phyloP scores from a whole-genome alignment of 2,113 vertebrate species.

The Clarias batrachus region DNA sequence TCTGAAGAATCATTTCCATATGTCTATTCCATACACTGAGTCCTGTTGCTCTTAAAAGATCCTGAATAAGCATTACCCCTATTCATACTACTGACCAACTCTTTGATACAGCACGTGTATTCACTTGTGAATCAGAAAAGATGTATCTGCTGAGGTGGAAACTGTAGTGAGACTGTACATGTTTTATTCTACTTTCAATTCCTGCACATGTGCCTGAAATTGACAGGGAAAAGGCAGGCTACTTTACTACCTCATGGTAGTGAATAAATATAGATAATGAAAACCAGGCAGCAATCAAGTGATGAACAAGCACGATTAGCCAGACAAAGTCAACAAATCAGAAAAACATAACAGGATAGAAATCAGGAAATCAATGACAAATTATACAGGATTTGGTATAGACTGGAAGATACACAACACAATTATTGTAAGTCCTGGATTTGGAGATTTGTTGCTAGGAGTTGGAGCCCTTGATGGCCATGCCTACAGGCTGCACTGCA shows the following conservation, averaged over 20 bases:
- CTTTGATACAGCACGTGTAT: slow-evolving; percentile 12
- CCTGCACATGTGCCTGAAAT: neutral
- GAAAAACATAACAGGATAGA: too few species aligned
- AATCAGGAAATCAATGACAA: too few species aligned
- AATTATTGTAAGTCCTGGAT: too few species aligned
- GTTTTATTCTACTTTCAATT: neutral
- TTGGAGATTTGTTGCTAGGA: too few species aligned
- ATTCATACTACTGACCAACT: neutral
- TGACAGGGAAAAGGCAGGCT: neutral
- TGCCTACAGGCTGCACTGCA: too few species aligned
- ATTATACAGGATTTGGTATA: too few species aligned
- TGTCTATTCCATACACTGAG: neutral
- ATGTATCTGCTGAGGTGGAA: neutral
- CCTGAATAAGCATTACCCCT: neutral
- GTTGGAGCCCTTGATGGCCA: too few species aligned
- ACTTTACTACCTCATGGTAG: neutral
- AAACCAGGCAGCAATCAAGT: too few species aligned
- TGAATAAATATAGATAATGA: neutral
- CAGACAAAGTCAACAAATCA: too few species aligned
- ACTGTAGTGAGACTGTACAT: neutral
- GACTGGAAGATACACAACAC: too few species aligned
- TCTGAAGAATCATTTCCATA: neutral
- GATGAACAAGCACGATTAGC: too few species aligned
- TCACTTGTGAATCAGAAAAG: neutral
- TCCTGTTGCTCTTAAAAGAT: neutral